Evolutionary conservation across 2,888 invertebrate genomes (phyloP), one percentile per base, ranked within the genome.

Genomic region (Lasius platythorax): DNA sequence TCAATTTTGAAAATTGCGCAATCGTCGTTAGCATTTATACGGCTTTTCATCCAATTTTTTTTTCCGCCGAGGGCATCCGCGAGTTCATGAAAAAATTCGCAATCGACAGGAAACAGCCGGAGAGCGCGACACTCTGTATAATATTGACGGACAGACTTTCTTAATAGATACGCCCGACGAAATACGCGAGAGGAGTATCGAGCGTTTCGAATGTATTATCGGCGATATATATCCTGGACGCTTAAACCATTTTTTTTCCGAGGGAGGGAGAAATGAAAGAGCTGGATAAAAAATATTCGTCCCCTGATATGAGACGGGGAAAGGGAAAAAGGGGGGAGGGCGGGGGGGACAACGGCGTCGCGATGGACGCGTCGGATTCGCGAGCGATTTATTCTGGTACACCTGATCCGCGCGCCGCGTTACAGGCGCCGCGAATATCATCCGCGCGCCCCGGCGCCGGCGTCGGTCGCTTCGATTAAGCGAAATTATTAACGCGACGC

Each of bases 401-500:
- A 89, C 85, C 87, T 90, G 90, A 90, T 90, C 87, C 85, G 79
- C 43, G 78, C 43, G 28, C 43, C 70, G 84, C 76, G 68, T 76
- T 83, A 58, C 89, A 83, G 83, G 86, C 85, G 83, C 88, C 88
- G 87, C 85, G 89, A 90, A 90, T 88, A 90, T 85, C 86, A 88
- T 87, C 82, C 85, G 67, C 61, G 74, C 79, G 74, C 72, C 74
- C 79, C 73, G 74, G 61, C 79, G 79, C 79, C 64, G 68, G 85
- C 91, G 91, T 87, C 90, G 91, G 87, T 89, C 90, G 89, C 91
- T 89, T 91, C 92, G 92, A 92, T 92, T 91, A 92, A 92, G 90
- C 91, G 92, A 93, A 93, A 93, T 93, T 93, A 93, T 93, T 92
- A 91, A 91, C 90, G 91, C 90, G 89, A 84, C 90, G 90, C 90